Evolutionary conservation across 2,797 vertebrate genomes (phyloP), one percentile per base, ranked within the genome.

Genomic region (Clarias fuscus): DNA sequence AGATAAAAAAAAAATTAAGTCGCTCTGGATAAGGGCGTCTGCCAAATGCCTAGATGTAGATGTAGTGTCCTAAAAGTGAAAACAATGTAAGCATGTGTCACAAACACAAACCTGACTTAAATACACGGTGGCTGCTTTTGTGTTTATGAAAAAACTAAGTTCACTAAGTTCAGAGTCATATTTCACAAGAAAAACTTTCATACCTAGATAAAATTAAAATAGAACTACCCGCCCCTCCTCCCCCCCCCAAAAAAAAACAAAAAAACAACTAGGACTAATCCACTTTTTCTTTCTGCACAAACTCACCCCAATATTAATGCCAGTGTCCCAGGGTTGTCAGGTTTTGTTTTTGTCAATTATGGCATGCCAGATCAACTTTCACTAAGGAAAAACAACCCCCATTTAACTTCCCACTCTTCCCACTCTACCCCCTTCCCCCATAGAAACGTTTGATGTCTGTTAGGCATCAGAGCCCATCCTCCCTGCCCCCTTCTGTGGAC

Each of bases 391-490:
- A 53, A n/a, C 30, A 17, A 84, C 83, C 43, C 72, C 37, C 43
- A 20, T 58, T 70, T 53, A 78, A 71, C 70, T 81, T 59, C 58
- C 4, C 79, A 17, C 33, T 18, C 70, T 81, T 59, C 58, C 4
- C 79, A 17, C 33, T 18, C 24, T 27, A 18, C 24, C 24, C 88
- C 82, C 84, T 40, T 86, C 88, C 88, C 84, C 87, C 82, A 86
- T 18, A 37, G 43, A 64, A 27, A 62, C 7, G 20, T 75, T 40
- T 13, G 6, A 14, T 75, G 59, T 68, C 7, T 82, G 77, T 88
- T 64, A 62, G 76, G 43, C 81, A 58, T 65, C 84, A 79, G 48
- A 86, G 84, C 68, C 82, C 65, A 81, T 84, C 82, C 87, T 81
- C 73, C 86, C 43, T 71, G 43, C 86, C 68, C 77, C 67, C 82